phyloP scores from a whole-genome alignment of 64 coral and sea anemone genomes.

The Stylophora pistillata region DNA sequence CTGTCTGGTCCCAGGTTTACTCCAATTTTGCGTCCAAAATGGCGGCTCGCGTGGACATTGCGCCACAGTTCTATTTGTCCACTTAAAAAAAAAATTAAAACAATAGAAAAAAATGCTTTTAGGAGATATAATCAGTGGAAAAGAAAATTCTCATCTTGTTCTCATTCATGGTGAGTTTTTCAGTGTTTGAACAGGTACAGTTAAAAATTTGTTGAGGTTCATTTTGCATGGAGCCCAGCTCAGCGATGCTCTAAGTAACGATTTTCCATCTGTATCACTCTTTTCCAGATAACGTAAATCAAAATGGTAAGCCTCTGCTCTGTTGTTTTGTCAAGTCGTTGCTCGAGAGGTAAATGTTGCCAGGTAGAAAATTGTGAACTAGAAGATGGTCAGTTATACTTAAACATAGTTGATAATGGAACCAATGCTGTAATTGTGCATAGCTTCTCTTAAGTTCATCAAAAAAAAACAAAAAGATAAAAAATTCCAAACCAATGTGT shows the following conservation, averaged over 20 bases:
- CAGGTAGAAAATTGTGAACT: not conserved
- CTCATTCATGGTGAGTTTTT: slow-evolving; percentile 20
- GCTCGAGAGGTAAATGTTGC: slow-evolving; percentile 52
- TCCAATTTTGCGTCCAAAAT: not conserved
- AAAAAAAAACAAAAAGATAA: too few relatives aligned
- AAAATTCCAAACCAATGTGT: too few relatives aligned
- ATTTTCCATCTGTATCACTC: not conserved
- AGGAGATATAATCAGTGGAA: slow-evolving; percentile 3
- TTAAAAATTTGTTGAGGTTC: too few relatives aligned
- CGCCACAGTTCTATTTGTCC: not conserved
- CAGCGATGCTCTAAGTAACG: not conserved
- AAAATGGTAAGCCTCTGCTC: slow-evolving; percentile 46
- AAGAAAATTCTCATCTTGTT: slow-evolving; percentile 45
- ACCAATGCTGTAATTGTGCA: too few relatives aligned
- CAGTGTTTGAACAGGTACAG: too few relatives aligned
- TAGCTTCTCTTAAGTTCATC: too few relatives aligned
- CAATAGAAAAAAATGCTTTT: slow-evolving; percentile 13
- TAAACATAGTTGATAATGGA: not conserved
- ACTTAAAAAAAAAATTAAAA: not conserved
- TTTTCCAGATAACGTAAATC: slow-evolving; percentile 10
- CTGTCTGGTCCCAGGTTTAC: not conserved
- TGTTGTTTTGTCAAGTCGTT: slow-evolving; percentile 42
- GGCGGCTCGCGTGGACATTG: not conserved
- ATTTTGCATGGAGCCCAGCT: not conserved
- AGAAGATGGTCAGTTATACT: not conserved